These are phyloP conservation scores for Myopa testacea DNA, from an alignment of 2,888 invertebrate species.

Conservation along the genomic window DNA sequence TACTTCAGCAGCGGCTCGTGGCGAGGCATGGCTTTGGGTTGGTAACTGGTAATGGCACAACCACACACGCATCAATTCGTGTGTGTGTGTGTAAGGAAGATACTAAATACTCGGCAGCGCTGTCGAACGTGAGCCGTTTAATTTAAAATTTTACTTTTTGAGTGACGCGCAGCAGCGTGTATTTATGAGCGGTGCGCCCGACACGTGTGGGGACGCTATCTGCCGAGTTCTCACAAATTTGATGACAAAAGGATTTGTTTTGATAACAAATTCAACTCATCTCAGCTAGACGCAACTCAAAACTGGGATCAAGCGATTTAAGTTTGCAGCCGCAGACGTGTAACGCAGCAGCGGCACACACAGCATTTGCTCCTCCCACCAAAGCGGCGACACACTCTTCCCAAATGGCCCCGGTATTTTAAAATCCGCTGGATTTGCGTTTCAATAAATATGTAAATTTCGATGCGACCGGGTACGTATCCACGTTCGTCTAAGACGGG, in stretches of 20 bases:
- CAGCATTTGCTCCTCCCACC: background rate
- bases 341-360: background rate
- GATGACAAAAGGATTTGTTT: constrained; percentile 65
- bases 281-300: constrained; percentile 20
- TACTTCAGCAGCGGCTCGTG: no score
- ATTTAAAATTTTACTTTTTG: constrained; percentile 18
- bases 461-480: background rate
- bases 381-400: constrained; percentile 28
- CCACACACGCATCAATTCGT: background rate
- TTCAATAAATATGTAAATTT: constrained; percentile 68
- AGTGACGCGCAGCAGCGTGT: background rate
- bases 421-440: constrained; percentile 67
- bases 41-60: no score
- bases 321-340: constrained; percentile 14
- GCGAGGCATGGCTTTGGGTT: no score
- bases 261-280: constrained; percentile 51
- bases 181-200: background rate
- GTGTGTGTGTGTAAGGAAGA: background rate
- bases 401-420: constrained; percentile 9
- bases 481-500: background rate
- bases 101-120: no score
- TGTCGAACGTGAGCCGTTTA: background rate
- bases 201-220: background rate
- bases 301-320: constrained; percentile 32
- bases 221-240: constrained; percentile 54